Base-by-base conservation (phyloP, 1,140 invertebrate genomes). In the Lucilia sericata region DNA sequence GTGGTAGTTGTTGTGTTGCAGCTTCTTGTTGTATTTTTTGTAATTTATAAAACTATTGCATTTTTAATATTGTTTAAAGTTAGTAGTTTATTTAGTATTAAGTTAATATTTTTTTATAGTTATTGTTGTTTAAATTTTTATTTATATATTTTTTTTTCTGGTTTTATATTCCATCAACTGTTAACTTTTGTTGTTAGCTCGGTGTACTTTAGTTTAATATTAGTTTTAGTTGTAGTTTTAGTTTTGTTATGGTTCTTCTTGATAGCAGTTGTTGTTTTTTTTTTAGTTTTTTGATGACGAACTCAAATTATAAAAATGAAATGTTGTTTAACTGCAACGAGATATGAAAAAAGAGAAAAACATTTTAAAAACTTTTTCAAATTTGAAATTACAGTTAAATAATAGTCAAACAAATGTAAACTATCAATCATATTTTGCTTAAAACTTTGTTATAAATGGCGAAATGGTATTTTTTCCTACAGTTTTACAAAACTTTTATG, bases 121-220 rank as follows among this genome's bases (percentile, higher is more conserved):
- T 55, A 4, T n/a, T 17, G 12, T 5, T 55, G 12, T 55, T 55
- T 5, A n/a, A 19, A 55, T 7, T 10, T 55, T 55, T 55, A 19
- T 51, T 82, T 82, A 49, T 81, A 2, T 21, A 21, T 81, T 2
- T 81, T 60, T 55, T 65, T 55, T 75, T 75, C 30, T 34, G 74
- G 25, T 76, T 42, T 76, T 36, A 17, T 76, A 42, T 70, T 70
- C 13, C 21, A 65, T 51, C 76, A 80, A 51, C 21, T 80, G 76
- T 80, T 80, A 80, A 80, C 76, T 80, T 80, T 82, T 65, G 82
- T 82, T 65, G 19, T 47, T 74, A 74, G 19, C 25, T 82, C 82
- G 82, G 82, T 74, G 51, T 65, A 70, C 81, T 14, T 65, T 82
- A 12, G 36, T 82, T 82, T 82, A 30, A 30, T 82, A 21, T 60